Evolutionary conservation across 2,113 vertebrate species (phyloP), one percentile per base, ranked within the genome.

Genomic region (Neolamprologus modestus): DNA sequence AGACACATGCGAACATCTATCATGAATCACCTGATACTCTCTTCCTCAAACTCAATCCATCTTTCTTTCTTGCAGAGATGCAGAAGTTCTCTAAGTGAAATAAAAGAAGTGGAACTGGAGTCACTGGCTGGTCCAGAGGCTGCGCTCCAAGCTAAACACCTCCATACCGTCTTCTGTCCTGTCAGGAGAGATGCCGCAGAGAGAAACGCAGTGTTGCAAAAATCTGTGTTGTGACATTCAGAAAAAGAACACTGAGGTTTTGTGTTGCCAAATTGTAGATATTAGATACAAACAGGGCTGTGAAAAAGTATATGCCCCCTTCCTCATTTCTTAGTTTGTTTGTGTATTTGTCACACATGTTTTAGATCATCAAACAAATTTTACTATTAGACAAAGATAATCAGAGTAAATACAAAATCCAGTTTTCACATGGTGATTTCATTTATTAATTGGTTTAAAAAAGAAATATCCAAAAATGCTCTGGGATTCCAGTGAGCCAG

Each of bases 41-140:
- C 45, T 28, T 24, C 35, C n/a, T 81, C 12, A 40, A 63, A 9
- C 12, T 88, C 9, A 61, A 31, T 83, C 28, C 76, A 7, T 54
- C 45, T 82, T 40, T 50, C 7, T 66, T 42, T 82, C 35, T 90
- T 87, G 24, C 92, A 97, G 96, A 97, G 81, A 95, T 96, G 94
- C 89, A 95, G 87, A 96, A 94, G 59, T 95, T 95, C 85, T 93
- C 92, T 21, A 96, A 96, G 88, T 96, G 92, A 96, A 86, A 33
- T 50, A 68, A 47, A 21, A 61, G 33, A 86, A 54, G 55, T 24
- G 11, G 83, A 80, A 84, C 5, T 26, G 26, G 87, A 89, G 94
- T 86, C 92, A 63, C 94, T 96, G 96, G 96, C 96, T 95, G 96
- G 96, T 94, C 96, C 95, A 96, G 95, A 90, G 92, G 89, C 95